These are phyloP conservation scores for Apomyelois bistriatella DNA, from an alignment of 2,888 invertebrate species.

Conservation along the genomic window DNA sequence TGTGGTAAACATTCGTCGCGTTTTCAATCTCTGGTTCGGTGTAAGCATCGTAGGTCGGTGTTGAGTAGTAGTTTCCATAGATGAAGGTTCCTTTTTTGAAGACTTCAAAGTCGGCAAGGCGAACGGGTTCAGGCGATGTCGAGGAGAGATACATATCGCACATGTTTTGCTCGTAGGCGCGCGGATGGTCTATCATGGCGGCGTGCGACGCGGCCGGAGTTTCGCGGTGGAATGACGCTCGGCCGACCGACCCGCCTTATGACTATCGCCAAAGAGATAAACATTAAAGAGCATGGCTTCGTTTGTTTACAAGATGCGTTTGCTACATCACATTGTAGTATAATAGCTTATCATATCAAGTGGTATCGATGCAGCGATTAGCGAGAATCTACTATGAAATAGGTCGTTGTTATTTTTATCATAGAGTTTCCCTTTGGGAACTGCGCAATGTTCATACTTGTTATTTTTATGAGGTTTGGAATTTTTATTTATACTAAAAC, in stretches of 20 bases:
- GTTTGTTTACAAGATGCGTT: conserved; percentile 59
- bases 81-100: conserved; percentile 57
- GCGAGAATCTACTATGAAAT: background rate
- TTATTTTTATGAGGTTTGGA: no score
- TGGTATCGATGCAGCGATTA: conserved; percentile 7
- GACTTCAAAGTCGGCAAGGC: conserved; percentile 72
- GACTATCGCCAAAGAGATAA: conserved; percentile 32
- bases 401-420: background rate
- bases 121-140: conserved; percentile 59
- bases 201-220: conserved; percentile 48
- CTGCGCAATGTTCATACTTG: no score
- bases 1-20: conserved; percentile 62
- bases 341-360: background rate
- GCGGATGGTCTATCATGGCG: conserved; percentile 71
- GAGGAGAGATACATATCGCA: conserved; percentile 60
- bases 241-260: conserved; percentile 37
- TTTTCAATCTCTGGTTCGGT: conserved; percentile 59
- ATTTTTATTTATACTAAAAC: no score
- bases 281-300: conserved; percentile 28
- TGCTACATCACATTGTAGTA: background rate
- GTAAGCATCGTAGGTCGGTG: conserved; percentile 60
- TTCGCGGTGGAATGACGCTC: conserved; percentile 52
- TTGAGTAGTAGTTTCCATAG: conserved; percentile 56
- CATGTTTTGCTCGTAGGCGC: conserved; percentile 69
- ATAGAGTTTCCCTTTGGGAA: background rate